Percentiles rank a stretch among this genome's conserved stretches.
Conservation (phyloP, 1,140 invertebrate genomes). For the Chrysopa pallens region DNA sequence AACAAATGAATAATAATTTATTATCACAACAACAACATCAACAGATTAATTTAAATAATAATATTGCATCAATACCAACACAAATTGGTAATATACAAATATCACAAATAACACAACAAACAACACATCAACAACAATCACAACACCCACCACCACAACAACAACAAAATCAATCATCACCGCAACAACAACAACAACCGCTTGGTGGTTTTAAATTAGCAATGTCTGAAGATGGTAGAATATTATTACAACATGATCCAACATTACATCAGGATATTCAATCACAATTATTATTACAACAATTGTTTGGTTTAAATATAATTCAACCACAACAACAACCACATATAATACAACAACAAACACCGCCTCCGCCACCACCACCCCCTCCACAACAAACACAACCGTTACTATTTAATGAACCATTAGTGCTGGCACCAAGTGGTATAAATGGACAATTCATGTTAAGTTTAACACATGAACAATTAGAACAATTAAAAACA, state of each 20-base stretch:
- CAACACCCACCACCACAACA: background rate
- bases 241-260: slow-evolving; percentile 21
- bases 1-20: background rate
- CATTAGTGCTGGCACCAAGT: background rate
- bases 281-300: slow-evolving; percentile 21
- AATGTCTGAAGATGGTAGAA: slow-evolving; percentile 19
- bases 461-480: background rate
- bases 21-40: background rate
- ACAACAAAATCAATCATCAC: background rate
- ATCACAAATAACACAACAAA: background rate
- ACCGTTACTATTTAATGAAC: background rate
- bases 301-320: slow-evolving; percentile 17
- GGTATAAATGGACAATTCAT: background rate
- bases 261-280: slow-evolving; percentile 8
- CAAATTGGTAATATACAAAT: background rate
- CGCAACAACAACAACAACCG: background rate
- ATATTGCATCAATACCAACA: background rate
- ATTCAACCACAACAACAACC: background rate
- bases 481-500: background rate
- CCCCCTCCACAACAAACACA: background rate
- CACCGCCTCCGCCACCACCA: background rate
- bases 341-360: background rate
- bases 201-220: slow-evolving; percentile 20
- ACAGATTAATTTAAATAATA: background rate
- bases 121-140: background rate